Conservation (phyloP, 2,888 invertebrate genomes). For the Malacosoma neustria region DNA sequence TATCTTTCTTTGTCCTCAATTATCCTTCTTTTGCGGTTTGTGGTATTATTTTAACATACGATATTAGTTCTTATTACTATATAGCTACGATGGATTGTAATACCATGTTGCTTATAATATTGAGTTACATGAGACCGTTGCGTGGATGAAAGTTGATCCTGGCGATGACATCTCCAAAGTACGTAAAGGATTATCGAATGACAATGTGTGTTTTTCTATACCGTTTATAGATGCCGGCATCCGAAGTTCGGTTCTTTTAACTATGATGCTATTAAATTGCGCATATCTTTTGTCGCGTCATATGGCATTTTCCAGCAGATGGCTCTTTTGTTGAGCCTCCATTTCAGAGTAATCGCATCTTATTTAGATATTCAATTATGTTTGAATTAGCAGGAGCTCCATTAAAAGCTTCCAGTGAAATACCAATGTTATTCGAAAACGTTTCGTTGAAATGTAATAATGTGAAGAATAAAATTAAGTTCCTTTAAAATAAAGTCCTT, state of each 20-base stretch:
- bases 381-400: conserved; percentile 17
- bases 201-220: conserved; percentile 59
- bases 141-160: conserved; percentile 70
- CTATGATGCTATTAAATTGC: conserved; percentile 72
- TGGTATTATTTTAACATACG: conserved; percentile 36
- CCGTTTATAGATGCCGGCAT: conserved; percentile 39
- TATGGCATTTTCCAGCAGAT: conserved; percentile 69
- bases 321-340: conserved; percentile 48
- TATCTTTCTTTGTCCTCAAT: conserved; percentile 51
- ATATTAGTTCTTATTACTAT: conserved; percentile 32
- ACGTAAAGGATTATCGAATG: conserved; percentile 73
- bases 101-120: too few species aligned
- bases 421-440: background rate
- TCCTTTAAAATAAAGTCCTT: background rate
- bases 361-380: conserved; percentile 21
- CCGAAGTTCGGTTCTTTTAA: conserved; percentile 51
- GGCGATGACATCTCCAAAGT: conserved; percentile 66
- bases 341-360: conserved; percentile 35
- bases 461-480: background rate
- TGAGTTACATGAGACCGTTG: conserved; percentile 71
- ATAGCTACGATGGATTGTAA: conserved; percentile 38
- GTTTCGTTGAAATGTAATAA: background rate
- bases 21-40: conserved; percentile 66
- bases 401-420: conserved; percentile 1
- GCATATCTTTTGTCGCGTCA: conserved; percentile 65